Evolutionary conservation across 2,797 vertebrate species (phyloP).

Genomic region (Tokudaia tokunoshimensis): DNA sequence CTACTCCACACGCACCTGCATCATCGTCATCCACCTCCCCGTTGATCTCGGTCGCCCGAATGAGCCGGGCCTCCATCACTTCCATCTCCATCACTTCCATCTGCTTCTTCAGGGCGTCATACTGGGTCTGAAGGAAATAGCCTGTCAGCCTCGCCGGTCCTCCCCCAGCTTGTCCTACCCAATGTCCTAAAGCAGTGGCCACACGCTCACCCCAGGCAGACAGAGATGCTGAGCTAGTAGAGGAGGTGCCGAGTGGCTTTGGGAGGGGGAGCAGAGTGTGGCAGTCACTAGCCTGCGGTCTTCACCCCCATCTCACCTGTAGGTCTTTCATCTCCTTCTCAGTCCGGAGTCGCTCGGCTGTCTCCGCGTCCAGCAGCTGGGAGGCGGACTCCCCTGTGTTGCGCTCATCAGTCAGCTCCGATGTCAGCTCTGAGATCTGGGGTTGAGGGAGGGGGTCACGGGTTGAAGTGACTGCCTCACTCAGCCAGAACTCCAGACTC

Average conservation of each 20-base stretch:
- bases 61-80: constrained; percentile 98
- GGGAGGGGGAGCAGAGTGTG: neutral
- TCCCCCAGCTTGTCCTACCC: neutral
- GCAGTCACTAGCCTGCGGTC: neutral
- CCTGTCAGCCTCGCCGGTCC: neutral
- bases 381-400: constrained; percentile 97
- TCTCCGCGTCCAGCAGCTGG: constrained; percentile 96
- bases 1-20: constrained; percentile 88
- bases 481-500: neutral
- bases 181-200: neutral
- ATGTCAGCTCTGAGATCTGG: constrained; percentile 96
- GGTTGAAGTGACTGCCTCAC: constrained; percentile 19
- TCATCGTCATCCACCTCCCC: constrained; percentile 96
- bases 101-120: constrained; percentile 95
- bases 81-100: constrained; percentile 99
- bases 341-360: constrained; percentile 93
- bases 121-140: constrained; percentile 91
- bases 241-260: neutral
- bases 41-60: constrained; percentile 95
- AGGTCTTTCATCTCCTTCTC: constrained; percentile 98
- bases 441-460: constrained; percentile 2
- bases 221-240: neutral
- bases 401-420: constrained; percentile 96
- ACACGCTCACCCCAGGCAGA: constrained; percentile 43
- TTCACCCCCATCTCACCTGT: constrained; percentile 89